These are phyloP conservation scores for Oostethus manadensis DNA, from an alignment of 2,113 vertebrate species.

Conservation along the genomic window DNA sequence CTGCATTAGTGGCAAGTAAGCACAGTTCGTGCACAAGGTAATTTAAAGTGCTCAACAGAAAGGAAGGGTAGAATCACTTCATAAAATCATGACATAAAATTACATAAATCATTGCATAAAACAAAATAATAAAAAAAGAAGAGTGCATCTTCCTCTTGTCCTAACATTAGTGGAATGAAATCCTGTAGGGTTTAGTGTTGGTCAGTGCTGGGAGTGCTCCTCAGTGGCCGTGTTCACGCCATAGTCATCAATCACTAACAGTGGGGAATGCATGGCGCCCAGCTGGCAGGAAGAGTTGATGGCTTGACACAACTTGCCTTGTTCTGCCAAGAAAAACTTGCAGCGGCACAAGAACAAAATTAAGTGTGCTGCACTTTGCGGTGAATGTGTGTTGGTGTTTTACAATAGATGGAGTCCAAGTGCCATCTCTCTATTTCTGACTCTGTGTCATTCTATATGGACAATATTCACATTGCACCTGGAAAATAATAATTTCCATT, in stretches of 20 bases:
- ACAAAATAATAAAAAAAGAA: too few species aligned
- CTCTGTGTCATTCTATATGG: conserved; percentile 47
- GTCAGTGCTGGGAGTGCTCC: conserved; percentile 32
- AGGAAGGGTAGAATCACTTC: too few species aligned
- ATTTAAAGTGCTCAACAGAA: too few species aligned
- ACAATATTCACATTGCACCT: too few species aligned
- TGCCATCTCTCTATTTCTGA: conserved; percentile 29
- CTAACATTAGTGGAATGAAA: conserved; percentile 38
- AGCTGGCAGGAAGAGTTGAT: conserved; percentile 57
- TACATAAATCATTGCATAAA: too few species aligned
- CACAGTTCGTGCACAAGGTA: too few species aligned
- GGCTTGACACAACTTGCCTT: conserved; percentile 67
- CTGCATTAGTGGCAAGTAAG: too few species aligned
- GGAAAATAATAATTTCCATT: too few species aligned
- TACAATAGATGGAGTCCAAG: conserved; percentile 59
- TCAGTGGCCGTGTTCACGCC: conserved; percentile 42
- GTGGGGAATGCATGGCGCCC: conserved; percentile 38
- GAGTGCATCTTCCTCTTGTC: conserved; percentile 14
- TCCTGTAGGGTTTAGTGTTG: conserved; percentile 35
- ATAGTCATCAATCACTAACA: conserved; percentile 71
- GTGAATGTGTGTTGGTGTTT: conserved; percentile 69
- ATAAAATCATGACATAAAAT: too few species aligned
- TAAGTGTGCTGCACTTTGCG: conserved; percentile 52
- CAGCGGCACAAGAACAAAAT: conserved; percentile 72
- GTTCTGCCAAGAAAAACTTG: conserved; percentile 16